These are phyloP conservation scores for Anagyrus pseudococci DNA, from an alignment of 2,888 invertebrate species.

Conservation along the genomic window DNA sequence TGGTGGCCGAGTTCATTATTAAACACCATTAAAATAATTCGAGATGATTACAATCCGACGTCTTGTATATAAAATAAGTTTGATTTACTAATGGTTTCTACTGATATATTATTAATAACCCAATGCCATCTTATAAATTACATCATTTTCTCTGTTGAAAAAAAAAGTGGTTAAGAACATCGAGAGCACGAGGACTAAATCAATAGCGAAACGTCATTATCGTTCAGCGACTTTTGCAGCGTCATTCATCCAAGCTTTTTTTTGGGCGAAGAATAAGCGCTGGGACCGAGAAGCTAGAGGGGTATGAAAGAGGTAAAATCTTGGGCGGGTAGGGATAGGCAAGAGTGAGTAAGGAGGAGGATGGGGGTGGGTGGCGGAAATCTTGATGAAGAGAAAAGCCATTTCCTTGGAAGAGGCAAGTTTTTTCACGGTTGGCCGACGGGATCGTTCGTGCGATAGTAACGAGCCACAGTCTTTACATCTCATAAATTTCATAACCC, in stretches of 20 bases:
- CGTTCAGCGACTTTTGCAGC: background rate
- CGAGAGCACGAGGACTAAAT: background rate
- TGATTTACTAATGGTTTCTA: no score
- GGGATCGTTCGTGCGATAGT: slow-evolving; percentile 32
- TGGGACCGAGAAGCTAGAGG: background rate
- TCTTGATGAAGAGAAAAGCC: slow-evolving; percentile 18
- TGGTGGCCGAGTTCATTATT: no score
- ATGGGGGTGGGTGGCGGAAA: background rate
- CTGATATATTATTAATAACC: no score
- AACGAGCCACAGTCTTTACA: slow-evolving; percentile 35
- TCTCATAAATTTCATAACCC: slow-evolving; percentile 34
- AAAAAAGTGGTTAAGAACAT: background rate
- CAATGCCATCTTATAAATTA: no score
- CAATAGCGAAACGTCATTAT: slow-evolving; percentile 14
- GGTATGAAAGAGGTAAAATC: background rate
- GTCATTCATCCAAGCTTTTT: slow-evolving; percentile 1
- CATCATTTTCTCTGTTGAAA: background rate
- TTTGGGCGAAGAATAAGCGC: background rate
- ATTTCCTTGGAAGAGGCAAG: slow-evolving; percentile 9
- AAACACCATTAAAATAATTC: no score
- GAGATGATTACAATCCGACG: no score
- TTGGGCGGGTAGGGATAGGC: background rate
- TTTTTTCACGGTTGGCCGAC: slow-evolving; percentile 21
- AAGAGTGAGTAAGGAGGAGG: background rate
- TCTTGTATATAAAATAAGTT: no score